phyloP scores from a whole-genome alignment of 2,797 vertebrate species.

The Cuniculus paca region DNA sequence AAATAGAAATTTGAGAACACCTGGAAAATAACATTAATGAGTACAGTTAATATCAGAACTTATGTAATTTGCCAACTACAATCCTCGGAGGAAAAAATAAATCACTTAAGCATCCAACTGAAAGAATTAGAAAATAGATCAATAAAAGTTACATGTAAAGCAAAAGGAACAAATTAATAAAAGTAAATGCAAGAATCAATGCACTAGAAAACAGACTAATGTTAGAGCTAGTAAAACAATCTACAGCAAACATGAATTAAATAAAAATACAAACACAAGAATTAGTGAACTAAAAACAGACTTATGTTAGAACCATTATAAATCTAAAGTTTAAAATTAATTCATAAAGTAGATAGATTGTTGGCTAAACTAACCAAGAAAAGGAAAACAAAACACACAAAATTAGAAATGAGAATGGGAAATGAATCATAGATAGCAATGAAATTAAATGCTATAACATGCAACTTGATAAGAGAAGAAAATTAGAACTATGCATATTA shows the following conservation, averaged over 20 bases:
- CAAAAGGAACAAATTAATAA: neutral
- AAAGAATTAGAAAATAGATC: neutral
- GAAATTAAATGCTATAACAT: neutral
- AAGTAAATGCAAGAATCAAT: neutral
- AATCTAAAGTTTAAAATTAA: slow-evolving; percentile 11
- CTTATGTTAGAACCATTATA: neutral
- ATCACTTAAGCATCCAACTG: neutral
- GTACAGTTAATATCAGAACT: neutral
- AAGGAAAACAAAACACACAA: neutral
- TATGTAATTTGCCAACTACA: neutral
- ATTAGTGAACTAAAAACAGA: neutral
- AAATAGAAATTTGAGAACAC: neutral
- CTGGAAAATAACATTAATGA: neutral
- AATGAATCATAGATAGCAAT: neutral
- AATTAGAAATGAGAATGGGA: neutral
- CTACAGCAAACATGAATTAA: neutral
- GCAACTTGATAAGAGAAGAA: neutral
- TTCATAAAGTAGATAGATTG: neutral
- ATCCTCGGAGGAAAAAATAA: neutral
- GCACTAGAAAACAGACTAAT: too few species aligned
- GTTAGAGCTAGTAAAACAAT: neutral
- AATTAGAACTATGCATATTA: neutral
- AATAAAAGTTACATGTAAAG: neutral
- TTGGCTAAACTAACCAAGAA: neutral
- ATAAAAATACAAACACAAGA: neutral